Conservation (phyloP, 2,888 invertebrate genomes). For the Mimumesa dahlbomi region DNA sequence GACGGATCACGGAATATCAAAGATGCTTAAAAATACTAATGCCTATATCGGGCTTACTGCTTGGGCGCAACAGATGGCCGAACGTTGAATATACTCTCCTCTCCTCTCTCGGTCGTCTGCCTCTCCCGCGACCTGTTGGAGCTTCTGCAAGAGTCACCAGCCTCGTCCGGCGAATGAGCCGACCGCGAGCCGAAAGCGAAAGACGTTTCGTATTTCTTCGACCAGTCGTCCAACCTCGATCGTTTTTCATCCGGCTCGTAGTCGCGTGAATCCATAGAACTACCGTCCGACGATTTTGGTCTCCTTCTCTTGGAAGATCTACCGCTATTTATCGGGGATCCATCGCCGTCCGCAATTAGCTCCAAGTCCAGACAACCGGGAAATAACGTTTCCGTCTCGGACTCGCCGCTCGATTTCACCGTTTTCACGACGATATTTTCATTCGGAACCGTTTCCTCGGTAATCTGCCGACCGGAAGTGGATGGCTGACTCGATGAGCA, state of each 20-base stretch:
- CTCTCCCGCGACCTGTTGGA: not conserved
- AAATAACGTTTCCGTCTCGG: not conserved
- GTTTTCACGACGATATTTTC: no score
- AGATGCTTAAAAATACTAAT: no score
- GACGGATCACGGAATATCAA: no score
- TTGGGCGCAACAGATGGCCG: conserved; percentile 3
- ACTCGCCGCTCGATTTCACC: no score
- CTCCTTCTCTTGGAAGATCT: conserved; percentile 4
- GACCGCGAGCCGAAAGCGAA: conserved; percentile 41
- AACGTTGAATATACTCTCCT: conserved; percentile 40
- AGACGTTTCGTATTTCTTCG: conserved; percentile 35
- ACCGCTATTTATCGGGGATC: not conserved
- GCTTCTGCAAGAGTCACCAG: not conserved
- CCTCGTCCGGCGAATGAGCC: not conserved
- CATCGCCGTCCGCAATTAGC: not conserved
- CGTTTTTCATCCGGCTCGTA: conserved; percentile 12
- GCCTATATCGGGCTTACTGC: no score
- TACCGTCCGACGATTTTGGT: not conserved
- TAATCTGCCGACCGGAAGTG: not conserved
- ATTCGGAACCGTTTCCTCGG: not conserved
- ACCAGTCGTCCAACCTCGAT: conserved; percentile 37
- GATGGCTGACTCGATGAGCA: no score
- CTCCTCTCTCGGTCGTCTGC: conserved; percentile 15
- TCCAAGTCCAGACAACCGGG: not conserved
- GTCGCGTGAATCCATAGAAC: not conserved